phyloP scores from a whole-genome alignment of 2,113 vertebrate species.

The Corydoras sp. region DNA sequence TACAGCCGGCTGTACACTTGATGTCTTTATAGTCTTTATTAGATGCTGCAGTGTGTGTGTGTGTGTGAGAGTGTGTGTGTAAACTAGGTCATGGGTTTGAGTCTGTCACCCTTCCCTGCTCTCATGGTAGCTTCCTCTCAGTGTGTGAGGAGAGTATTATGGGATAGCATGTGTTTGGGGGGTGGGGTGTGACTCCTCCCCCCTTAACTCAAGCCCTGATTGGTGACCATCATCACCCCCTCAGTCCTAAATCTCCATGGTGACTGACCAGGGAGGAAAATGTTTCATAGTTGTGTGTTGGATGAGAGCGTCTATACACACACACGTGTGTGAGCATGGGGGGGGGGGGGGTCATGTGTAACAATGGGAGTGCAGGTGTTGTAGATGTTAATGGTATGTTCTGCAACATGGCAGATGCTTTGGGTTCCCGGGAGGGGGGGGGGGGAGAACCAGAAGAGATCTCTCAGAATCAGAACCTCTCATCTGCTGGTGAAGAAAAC shows the following conservation, averaged over 20 bases:
- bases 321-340: not conserved
- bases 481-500: no score
- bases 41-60: conserved; percentile 6
- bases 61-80: conserved; percentile 43
- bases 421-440: no score
- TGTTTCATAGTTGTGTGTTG: not conserved
- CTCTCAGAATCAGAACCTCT: no score
- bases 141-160: conserved; percentile 26
- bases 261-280: conserved; percentile 35
- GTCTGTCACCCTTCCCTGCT: conserved; percentile 3
- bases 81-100: conserved; percentile 41
- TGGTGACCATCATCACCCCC: conserved; percentile 30
- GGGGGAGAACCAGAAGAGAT: no score
- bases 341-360: not conserved
- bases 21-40: no score
- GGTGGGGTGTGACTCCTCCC: conserved; percentile 23
- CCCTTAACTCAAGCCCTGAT: conserved; percentile 18
- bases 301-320: conserved; percentile 12
- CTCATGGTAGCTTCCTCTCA: not conserved
- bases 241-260: conserved; percentile 42
- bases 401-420: no score
- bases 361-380: not conserved
- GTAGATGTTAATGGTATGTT: not conserved
- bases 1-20: no score
- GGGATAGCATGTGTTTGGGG: conserved; percentile 17